Conservation (phyloP, 2,113 vertebrate species). For the Capreolus pygargus region DNA sequence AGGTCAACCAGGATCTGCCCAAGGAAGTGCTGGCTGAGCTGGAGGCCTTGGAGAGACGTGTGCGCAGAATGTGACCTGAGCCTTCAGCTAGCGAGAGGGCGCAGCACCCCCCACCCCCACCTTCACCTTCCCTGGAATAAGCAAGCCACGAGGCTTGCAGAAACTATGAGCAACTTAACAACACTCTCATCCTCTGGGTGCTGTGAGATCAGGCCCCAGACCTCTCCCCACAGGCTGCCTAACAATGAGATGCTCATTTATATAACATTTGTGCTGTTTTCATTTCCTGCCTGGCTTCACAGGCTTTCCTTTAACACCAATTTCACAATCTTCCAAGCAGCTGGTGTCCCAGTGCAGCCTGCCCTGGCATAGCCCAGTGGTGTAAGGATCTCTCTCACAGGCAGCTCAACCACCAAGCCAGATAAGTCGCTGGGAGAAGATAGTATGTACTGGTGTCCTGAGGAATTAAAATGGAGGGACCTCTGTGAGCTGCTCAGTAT, state of each 20-base stretch:
- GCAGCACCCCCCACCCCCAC: not conserved
- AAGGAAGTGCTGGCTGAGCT: constrained; percentile 87
- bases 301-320: not conserved
- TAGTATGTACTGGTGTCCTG: not conserved
- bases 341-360: not conserved
- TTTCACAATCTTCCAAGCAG: not conserved
- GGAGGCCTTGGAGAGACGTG: constrained; percentile 85
- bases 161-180: not conserved
- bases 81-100: not conserved
- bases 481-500: not conserved
- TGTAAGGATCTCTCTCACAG: not conserved
- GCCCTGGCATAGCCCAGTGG: not conserved
- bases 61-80: constrained; percentile 78
- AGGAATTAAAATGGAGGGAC: not conserved
- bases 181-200: not conserved
- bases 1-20: constrained; percentile 90
- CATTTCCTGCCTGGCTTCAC: constrained; percentile 10
- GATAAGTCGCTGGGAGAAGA: not conserved
- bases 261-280: constrained; percentile 50
- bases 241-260: constrained; percentile 45
- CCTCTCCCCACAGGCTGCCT: not conserved
- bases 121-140: not conserved
- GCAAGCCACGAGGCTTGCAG: not conserved
- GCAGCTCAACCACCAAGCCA: not conserved
- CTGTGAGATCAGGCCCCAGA: not conserved